A percentile compares a stretch with the other conserved stretches of the same genome.
Evolutionary conservation across 2,888 invertebrate genomes (phyloP).

Genomic region (Ferdinandea cuprea): DNA sequence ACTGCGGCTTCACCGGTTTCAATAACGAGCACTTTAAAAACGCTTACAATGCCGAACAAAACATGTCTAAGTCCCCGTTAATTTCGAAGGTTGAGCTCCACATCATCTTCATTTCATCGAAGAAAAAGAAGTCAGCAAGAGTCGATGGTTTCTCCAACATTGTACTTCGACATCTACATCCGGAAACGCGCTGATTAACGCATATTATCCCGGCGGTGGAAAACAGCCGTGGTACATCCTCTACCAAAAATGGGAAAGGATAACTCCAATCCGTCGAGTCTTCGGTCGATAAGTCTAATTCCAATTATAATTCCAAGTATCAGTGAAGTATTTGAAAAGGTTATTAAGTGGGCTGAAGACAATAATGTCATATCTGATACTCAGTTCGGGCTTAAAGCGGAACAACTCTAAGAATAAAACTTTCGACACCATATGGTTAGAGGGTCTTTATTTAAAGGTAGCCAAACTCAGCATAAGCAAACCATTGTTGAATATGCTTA

Average conservation of each 20-base stretch:
- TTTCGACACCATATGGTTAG: background rate
- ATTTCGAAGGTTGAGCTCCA: slow-evolving; percentile 6
- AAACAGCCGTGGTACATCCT: slow-evolving; percentile 25
- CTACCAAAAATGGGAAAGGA: slow-evolving; percentile 25
- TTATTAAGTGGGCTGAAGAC: background rate
- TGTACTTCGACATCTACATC: background rate
- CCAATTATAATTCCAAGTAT: background rate
- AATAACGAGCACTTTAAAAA: too few species aligned
- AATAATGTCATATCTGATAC: background rate
- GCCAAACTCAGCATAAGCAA: background rate
- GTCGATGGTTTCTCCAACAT: background rate
- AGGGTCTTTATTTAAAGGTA: background rate
- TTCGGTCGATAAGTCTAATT: slow-evolving; percentile 6
- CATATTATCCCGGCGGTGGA: slow-evolving; percentile 12
- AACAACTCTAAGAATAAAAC: background rate
- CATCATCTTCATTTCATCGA: background rate
- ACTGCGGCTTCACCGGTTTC: too few species aligned
- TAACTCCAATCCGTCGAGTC: slow-evolving; percentile 16
- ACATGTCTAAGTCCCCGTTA: too few species aligned
- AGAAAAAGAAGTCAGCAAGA: slow-evolving; percentile 2
- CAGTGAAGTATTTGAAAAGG: slow-evolving; percentile 6
- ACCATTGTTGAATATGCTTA: background rate
- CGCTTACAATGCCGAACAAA: too few species aligned
- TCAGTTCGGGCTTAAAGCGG: background rate
- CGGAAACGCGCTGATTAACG: slow-evolving; percentile 3